Base-by-base conservation (phyloP, 2,888 invertebrate genomes). In the Unio pictorum region DNA sequence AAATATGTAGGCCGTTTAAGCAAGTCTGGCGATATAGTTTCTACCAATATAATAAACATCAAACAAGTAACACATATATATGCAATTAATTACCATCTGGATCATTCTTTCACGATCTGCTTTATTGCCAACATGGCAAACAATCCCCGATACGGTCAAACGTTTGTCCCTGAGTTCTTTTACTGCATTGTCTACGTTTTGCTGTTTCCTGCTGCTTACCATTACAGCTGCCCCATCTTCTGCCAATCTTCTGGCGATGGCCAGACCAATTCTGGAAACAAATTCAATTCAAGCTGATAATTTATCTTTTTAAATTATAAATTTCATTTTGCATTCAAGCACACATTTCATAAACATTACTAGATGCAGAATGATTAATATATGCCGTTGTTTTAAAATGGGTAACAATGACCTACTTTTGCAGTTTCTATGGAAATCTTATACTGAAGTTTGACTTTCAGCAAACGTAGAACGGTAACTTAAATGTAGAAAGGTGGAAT, bases 171-270 rank as follows among this genome's bases (percentile, higher is more conserved):
- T 92, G 58, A 98, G 91, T 83, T 92, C 91, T 30, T 93, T 90
- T 0, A 97, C 93, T 0, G 97, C 96, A 67, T 91, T 92, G 62
- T 93, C 93, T 0, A 99, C 98, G 91, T 98, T 97, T 56, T 92
- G 91, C 88, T 95, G 93, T 89, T 95, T 97, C 72, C 98, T 92
- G 86, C 97, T 97, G 88, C 97, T 96, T 61, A 99, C 93, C 74
- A 98, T 93, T 15, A 99, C 95, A 68, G 94, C 93, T 4, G 98
- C 98, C 59, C 99, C 99, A 91, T 98, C 97, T 83, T 92, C 91
- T 11, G 94, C 96, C 66, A 99, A 91, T 72, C 96, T 92, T 87
- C 94, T 93, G 4, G 98, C 98, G 82, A 98, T 96, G 0, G 96
- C 94, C 88, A 93, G 95, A 6, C 99, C 98, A 90, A 99, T 99